phyloP scores from a whole-genome alignment of 2,113 vertebrate genomes.

The Shinisaurus crocodilurus region DNA sequence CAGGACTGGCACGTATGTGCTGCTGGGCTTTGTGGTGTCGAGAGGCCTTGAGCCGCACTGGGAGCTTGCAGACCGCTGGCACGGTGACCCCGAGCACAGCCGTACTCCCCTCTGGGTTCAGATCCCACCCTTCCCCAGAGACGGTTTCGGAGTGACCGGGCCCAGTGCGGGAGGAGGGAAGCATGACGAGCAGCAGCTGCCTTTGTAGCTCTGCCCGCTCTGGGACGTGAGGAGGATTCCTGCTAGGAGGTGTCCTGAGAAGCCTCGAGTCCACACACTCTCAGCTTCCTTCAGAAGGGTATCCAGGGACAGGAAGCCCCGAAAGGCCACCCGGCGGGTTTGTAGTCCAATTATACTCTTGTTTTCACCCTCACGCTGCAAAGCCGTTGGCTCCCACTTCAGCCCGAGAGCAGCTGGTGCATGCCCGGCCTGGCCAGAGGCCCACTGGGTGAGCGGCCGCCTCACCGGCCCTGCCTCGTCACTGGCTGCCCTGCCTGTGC shows the following conservation, averaged over 20 bases:
- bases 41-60: too few relatives aligned
- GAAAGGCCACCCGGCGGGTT: not conserved
- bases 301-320: not conserved
- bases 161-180: too few relatives aligned
- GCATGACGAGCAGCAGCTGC: too few relatives aligned
- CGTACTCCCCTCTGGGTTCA: not conserved
- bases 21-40: too few relatives aligned
- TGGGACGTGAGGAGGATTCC: too few relatives aligned
- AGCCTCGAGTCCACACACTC: not conserved
- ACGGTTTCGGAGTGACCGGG: too few relatives aligned
- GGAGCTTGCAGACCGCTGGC: too few relatives aligned
- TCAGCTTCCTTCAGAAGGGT: not conserved
- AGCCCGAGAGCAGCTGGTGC: not conserved
- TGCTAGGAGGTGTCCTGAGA: not conserved
- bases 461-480: not conserved
- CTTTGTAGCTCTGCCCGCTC: too few relatives aligned
- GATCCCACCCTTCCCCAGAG: too few relatives aligned
- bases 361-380: not conserved
- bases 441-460: not conserved
- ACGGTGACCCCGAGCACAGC: not conserved
- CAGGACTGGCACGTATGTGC: too few relatives aligned
- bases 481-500: not conserved
- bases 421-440: not conserved
- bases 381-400: not conserved
- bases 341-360: not conserved